Base-by-base conservation (phyloP, 1,140 invertebrate species). In the Thaumatotibia leucotreta region DNA sequence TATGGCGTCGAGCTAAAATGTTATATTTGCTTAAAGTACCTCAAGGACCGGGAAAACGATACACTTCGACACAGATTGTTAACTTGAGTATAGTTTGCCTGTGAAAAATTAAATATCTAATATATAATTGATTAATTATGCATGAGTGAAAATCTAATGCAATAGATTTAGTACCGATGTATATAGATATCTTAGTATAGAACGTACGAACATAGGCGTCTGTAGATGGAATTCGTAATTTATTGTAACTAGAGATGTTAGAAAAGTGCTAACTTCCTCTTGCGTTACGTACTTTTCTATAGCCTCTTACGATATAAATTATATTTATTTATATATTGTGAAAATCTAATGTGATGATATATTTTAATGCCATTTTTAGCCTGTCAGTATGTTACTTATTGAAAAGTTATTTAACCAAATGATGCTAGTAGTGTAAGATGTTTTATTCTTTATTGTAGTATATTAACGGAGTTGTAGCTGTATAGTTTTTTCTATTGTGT, bases 341-440 rank as follows among this genome's bases (percentile, higher is more conserved):
- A 69, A 76, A 83, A 80, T 73, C 65, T 80, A 77, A 82, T 88
- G 84, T 89, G 85, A 89, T 89, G 82, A 86, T 77, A 80, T 84
- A 83, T 86, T 86, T 86, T 83, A 86, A 86, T 87, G 85, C 85
- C 87, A 89, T 87, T 89, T 58, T 86, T 84, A 89, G 83, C 78
- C 76, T 82, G 74, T 79, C 76, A 82, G 74, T 88, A 86, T 83
- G 77, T 85, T 85, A 83, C 79, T 83, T 81, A 81, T 84, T 77
- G 72, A 76, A 80, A 83, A 80, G 73, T 84, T 87, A 82, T 89
- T 77, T 88, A 90, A 90, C 88, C 88, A 90, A 90, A 90, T 90
- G 84, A 88, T 84, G 87, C 87, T 88, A 84, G 85, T 84, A 89
- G 79, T 33, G 65, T 88, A 88, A 86, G 81, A 85, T 83, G 86